phyloP scores from a whole-genome alignment of 1,140 invertebrate genomes.

The Adelges cooleyi region DNA sequence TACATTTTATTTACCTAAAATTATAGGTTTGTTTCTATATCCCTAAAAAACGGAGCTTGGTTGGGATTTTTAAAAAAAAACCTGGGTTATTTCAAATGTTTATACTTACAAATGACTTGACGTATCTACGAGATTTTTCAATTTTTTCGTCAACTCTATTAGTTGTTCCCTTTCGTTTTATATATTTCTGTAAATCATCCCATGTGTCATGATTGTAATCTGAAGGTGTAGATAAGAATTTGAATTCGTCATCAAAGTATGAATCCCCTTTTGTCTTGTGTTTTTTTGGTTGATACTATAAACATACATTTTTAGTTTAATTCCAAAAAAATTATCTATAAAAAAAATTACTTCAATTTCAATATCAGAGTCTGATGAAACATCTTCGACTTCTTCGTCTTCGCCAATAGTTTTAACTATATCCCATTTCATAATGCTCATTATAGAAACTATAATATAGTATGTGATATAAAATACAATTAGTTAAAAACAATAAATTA shows the following conservation, averaged over 20 bases:
- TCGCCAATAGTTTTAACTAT: conserved; percentile 64
- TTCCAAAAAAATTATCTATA: background rate
- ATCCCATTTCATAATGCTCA: conserved; percentile 34
- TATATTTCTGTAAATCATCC: conserved; percentile 72
- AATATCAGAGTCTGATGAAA: conserved; percentile 66
- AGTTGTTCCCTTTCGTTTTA: conserved; percentile 60
- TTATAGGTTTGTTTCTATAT: too few relatives aligned
- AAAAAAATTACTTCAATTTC: conserved; percentile 57
- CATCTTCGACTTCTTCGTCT: conserved; percentile 61
- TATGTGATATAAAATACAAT: too few relatives aligned
- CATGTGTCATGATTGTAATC: conserved; percentile 74
- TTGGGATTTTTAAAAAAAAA: too few relatives aligned
- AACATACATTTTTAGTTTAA: conserved; percentile 30
- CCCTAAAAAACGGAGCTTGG: too few relatives aligned
- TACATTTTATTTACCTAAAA: too few relatives aligned
- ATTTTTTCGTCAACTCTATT: conserved; percentile 79
- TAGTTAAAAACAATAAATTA: too few relatives aligned
- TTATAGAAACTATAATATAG: too few relatives aligned
- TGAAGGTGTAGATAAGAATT: conserved; percentile 56
- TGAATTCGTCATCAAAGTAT: conserved; percentile 61
- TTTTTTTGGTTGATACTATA: conserved; percentile 66
- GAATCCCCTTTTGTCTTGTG: conserved; percentile 55
- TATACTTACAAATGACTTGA: conserved; percentile 38
- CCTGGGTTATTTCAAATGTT: too few relatives aligned
- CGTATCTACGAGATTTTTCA: conserved; percentile 46